phyloP scores from a whole-genome alignment of 1,140 invertebrate species.

The Pogonognathellus flavescens region DNA sequence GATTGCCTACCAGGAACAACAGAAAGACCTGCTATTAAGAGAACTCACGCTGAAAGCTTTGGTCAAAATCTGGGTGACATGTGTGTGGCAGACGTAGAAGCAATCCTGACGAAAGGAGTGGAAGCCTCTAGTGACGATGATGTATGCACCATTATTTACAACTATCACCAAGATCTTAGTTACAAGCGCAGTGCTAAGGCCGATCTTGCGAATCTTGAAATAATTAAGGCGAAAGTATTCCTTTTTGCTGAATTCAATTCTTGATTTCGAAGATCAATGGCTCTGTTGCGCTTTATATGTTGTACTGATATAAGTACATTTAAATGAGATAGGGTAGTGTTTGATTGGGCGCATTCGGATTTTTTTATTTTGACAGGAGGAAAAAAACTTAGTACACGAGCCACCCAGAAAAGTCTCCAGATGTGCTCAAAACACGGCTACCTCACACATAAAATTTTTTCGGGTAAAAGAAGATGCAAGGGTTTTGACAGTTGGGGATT shows the following conservation, averaged over 20 bases:
- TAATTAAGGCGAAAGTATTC: neutral
- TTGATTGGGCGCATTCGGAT: constrained; percentile 26
- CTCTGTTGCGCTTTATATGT: neutral
- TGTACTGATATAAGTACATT: neutral
- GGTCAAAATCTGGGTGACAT: neutral
- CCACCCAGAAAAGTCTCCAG: constrained; percentile 32
- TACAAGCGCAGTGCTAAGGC: neutral
- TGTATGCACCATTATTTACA: constrained; percentile 20
- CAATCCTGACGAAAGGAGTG: constrained; percentile 34
- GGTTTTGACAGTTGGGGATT: constrained; percentile 45
- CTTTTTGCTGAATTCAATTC: constrained; percentile 17
- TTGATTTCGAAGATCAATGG: constrained; percentile 21
- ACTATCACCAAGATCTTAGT: constrained; percentile 2
- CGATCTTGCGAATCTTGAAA: constrained; percentile 37
- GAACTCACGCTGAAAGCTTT: constrained; percentile 12
- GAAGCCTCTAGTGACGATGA: constrained; percentile 16
- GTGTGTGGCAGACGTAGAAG: constrained; percentile 39
- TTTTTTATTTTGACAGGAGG: constrained; percentile 44
- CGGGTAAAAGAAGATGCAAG: constrained; percentile 53
- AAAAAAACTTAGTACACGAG: constrained; percentile 48
- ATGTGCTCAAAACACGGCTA: neutral
- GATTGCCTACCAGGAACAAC: constrained; percentile 45
- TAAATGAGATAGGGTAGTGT: neutral
- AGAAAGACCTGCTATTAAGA: constrained; percentile 9
- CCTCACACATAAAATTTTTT: constrained; percentile 44